Conservation (phyloP, 2,888 invertebrate species). For the Pseudoips prasinana region DNA sequence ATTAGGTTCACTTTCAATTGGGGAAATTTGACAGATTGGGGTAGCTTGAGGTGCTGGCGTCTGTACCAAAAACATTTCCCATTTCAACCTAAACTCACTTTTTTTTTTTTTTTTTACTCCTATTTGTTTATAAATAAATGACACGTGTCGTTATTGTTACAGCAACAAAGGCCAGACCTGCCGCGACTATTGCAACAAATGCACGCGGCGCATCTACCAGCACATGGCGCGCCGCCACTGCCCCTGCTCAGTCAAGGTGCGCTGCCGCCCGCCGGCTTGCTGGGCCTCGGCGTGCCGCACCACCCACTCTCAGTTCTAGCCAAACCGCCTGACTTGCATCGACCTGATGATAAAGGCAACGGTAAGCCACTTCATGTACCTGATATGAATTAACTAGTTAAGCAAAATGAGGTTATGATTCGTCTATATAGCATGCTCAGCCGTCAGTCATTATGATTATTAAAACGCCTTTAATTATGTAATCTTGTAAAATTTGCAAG, state of each 20-base stretch:
- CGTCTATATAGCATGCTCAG: too few species aligned
- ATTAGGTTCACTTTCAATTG: too few species aligned
- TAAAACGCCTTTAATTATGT: too few species aligned
- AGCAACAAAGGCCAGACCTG: slow-evolving; percentile 93
- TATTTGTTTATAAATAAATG: too few species aligned
- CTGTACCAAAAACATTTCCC: too few species aligned
- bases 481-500: too few species aligned
- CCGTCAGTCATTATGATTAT: too few species aligned
- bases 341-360: slow-evolving; percentile 89
- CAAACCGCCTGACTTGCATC: slow-evolving; percentile 89
- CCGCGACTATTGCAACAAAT: slow-evolving; percentile 94
- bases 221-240: slow-evolving; percentile 88
- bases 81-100: too few species aligned
- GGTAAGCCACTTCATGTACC: slow-evolving; percentile 82
- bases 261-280: slow-evolving; percentile 81
- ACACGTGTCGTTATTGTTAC: slow-evolving; percentile 45
- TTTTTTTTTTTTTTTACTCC: too few species aligned
- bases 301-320: slow-evolving; percentile 90
- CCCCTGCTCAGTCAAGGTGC: slow-evolving; percentile 75
- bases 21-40: too few species aligned
- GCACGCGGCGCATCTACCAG: slow-evolving; percentile 93
- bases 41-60: too few species aligned
- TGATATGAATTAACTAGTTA: background rate
- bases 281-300: slow-evolving; percentile 86
- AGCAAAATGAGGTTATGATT: background rate